Evolutionary conservation across 1,140 invertebrate species (phyloP).

Genomic region (Drosophila insularis): DNA sequence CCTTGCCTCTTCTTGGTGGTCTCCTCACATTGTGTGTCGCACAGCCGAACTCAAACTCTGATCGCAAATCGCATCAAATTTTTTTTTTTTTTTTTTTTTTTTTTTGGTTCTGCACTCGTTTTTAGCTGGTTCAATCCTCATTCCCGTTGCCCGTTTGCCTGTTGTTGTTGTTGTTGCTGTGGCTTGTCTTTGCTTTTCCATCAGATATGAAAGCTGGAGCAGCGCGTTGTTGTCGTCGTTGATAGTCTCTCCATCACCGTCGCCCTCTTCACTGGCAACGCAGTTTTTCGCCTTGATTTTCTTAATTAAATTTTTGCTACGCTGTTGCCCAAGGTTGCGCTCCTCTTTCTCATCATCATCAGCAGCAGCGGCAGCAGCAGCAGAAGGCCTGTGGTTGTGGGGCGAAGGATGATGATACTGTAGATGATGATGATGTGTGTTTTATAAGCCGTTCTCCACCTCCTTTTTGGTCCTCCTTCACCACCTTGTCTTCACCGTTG

Average conservation of each 20-base stretch:
- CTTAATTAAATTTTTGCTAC: conserved; percentile 80
- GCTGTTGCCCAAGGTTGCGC: conserved; percentile 66
- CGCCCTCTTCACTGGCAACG: conserved; percentile 36
- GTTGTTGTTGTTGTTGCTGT: conserved; percentile 46
- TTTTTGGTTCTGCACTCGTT: conserved; percentile 59
- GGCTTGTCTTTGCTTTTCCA: conserved; percentile 49
- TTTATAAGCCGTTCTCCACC: conserved; percentile 70
- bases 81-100: conserved; percentile 78
- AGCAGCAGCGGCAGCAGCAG: too few relatives aligned
- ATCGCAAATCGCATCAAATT: conserved; percentile 64
- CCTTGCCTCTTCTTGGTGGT: conserved; percentile 74
- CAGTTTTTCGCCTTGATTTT: conserved; percentile 76
- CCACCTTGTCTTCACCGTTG: conserved; percentile 40
- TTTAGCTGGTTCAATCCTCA: conserved; percentile 48
- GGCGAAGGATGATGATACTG: conserved; percentile 42
- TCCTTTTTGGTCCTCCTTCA: conserved; percentile 2
- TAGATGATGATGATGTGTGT: conserved; percentile 73
- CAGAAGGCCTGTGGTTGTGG: conserved; percentile 43
- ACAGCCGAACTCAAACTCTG: conserved; percentile 51
- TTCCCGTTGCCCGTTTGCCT: conserved; percentile 34
- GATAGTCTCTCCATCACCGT: conserved; percentile 45
- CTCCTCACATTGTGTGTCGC: conserved; percentile 43
- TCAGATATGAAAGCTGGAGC: conserved; percentile 78
- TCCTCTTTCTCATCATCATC: conserved; percentile 21
- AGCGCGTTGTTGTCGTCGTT: conserved; percentile 67